phyloP scores from a whole-genome alignment of 92 coral and sea anemone genomes.

The Plumapathes pennacea region DNA sequence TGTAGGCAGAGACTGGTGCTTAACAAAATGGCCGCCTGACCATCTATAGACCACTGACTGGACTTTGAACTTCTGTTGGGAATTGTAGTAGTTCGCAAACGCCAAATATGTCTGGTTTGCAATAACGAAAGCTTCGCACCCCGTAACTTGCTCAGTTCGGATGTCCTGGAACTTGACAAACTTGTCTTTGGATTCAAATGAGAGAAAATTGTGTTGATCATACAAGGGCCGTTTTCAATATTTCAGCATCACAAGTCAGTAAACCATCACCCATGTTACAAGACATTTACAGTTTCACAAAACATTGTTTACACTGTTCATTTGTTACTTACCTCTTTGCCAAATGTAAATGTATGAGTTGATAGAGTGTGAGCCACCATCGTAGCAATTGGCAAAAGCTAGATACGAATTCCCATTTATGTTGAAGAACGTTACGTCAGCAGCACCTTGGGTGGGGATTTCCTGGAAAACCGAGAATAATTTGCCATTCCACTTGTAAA shows the following conservation, averaged over 20 bases:
- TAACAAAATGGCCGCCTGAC: constrained; percentile 8
- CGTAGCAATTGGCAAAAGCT: not conserved
- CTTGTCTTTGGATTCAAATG: not conserved
- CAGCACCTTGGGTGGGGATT: not conserved
- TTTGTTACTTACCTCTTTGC: too few relatives aligned
- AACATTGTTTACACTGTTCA: too few relatives aligned
- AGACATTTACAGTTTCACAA: too few relatives aligned
- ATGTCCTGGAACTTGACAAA: constrained; percentile 1
- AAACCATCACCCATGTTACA: too few relatives aligned
- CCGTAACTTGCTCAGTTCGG: not conserved
- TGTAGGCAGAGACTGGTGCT: constrained; percentile 7
- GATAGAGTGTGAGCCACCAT: not conserved
- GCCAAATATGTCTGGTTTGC: constrained; percentile 6
- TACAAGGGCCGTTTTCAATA: too few relatives aligned
- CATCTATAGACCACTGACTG: constrained; percentile 9
- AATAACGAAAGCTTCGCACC: constrained; percentile 9
- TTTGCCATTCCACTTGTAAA: constrained; percentile 2
- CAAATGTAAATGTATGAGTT: constrained; percentile 1
- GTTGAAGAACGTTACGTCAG: too few relatives aligned
- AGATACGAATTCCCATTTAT: too few relatives aligned
- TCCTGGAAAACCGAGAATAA: not conserved
- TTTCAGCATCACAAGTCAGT: too few relatives aligned
- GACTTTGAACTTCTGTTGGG: not conserved
- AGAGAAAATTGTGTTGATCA: too few relatives aligned
- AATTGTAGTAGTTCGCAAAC: constrained; percentile 1